These are phyloP conservation scores for Gulo gulo DNA, from an alignment of 2,113 vertebrate species.

Conservation along the genomic window DNA sequence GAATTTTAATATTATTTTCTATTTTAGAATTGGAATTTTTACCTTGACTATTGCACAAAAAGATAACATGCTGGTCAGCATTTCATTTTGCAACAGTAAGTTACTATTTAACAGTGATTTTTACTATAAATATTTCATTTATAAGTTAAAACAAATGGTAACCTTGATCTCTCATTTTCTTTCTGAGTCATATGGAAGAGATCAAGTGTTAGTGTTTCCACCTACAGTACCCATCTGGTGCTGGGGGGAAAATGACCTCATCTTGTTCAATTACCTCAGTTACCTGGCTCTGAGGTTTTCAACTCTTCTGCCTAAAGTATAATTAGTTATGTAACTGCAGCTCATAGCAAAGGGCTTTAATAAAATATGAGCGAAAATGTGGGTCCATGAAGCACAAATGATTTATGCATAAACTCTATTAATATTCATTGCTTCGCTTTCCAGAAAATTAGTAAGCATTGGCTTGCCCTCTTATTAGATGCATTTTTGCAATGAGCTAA, in stretches of 20 bases:
- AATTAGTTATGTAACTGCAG: constrained; percentile 48
- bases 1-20: constrained; percentile 41
- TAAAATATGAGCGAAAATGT: constrained; percentile 61
- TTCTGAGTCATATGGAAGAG: constrained; percentile 42
- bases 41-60: background rate
- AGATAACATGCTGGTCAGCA: background rate
- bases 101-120: background rate
- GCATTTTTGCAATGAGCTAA: background rate
- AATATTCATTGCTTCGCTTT: constrained; percentile 24
- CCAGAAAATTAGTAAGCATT: constrained; percentile 44
- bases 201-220: background rate
- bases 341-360: constrained; percentile 37
- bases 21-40: constrained; percentile 40
- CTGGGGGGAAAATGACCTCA: constrained; percentile 36
- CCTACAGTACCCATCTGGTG: constrained; percentile 34
- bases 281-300: constrained; percentile 21
- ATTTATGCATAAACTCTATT: constrained; percentile 42
- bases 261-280: constrained; percentile 35
- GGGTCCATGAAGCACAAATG: constrained; percentile 22
- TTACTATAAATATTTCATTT: constrained; percentile 40
- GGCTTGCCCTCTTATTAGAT: background rate
- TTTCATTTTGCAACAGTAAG: constrained; percentile 21
- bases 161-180: constrained; percentile 11
- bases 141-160: constrained; percentile 40
- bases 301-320: constrained; percentile 23